Percentiles rank a stretch among this genome's conserved stretches.
Conservation (phyloP, 2,797 vertebrate genomes). For the Novumbra hubbsi region DNA sequence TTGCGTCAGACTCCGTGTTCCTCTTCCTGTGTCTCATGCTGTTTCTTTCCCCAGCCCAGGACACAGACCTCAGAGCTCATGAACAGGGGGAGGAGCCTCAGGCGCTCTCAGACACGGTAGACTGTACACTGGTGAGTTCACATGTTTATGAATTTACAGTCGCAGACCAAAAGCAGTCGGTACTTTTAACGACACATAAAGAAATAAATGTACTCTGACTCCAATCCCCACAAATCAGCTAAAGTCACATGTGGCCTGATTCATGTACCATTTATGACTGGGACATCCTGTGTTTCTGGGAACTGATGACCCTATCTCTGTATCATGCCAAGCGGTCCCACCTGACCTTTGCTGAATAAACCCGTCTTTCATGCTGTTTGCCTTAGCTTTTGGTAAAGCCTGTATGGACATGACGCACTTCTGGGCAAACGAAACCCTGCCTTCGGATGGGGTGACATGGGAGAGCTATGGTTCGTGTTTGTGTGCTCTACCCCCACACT, state of each 20-base stretch:
- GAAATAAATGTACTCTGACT: background rate
- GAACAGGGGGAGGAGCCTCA: background rate
- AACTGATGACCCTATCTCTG: background rate
- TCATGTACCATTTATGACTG: background rate
- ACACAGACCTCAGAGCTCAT: background rate
- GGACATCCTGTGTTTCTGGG: background rate
- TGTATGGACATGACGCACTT: slow-evolving; percentile 23
- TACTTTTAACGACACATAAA: background rate
- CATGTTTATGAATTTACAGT: background rate
- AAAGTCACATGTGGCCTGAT: background rate
- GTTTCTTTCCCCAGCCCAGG: background rate
- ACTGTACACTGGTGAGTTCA: slow-evolving; percentile 4
- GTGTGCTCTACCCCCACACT: background rate
- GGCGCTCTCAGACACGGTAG: background rate
- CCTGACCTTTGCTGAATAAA: slow-evolving; percentile 24
- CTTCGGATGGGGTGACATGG: slow-evolving; percentile 23
- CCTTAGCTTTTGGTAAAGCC: slow-evolving; percentile 9
- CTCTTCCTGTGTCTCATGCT: background rate
- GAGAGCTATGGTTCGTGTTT: slow-evolving; percentile 13
- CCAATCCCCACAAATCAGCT: background rate
- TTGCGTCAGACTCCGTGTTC: background rate
- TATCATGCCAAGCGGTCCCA: background rate
- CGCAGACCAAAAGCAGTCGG: background rate
- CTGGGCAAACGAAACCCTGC: slow-evolving; percentile 18
- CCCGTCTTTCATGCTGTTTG: slow-evolving; percentile 9